Conservation (phyloP, 2,888 invertebrate species). For the Glyphotaelius pellucidus region DNA sequence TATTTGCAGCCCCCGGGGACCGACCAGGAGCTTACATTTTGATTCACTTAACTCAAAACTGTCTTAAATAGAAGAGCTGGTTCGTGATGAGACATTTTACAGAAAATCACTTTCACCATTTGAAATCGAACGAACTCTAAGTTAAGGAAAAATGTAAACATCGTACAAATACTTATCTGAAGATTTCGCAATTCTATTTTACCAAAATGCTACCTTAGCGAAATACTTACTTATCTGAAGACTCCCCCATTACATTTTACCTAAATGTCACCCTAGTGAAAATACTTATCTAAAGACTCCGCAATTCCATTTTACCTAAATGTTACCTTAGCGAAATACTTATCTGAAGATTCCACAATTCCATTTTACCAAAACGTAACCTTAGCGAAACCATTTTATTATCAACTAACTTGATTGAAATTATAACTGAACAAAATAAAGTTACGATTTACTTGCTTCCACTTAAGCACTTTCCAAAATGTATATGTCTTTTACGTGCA, state of each 20-base stretch:
- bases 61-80: not conserved
- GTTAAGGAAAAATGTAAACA: not conserved
- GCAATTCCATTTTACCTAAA: not conserved
- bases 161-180: not conserved
- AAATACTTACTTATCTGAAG: no score
- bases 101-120: not conserved
- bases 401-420: not conserved
- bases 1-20: not conserved
- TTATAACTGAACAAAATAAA: not conserved
- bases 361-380: not conserved
- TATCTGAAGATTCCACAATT: no score
- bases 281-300: not conserved
- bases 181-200: not conserved
- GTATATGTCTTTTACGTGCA: no score
- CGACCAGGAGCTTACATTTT: not conserved
- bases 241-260: no score
- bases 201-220: not conserved
- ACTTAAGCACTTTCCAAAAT: no score
- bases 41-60: not conserved
- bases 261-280: no score
- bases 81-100: not conserved
- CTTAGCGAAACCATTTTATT: not conserved
- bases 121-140: not conserved
- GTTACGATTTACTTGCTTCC: no score
- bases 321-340: no score